phyloP scores from a whole-genome alignment of 2,888 invertebrate species.

The Pollenia labialis region DNA sequence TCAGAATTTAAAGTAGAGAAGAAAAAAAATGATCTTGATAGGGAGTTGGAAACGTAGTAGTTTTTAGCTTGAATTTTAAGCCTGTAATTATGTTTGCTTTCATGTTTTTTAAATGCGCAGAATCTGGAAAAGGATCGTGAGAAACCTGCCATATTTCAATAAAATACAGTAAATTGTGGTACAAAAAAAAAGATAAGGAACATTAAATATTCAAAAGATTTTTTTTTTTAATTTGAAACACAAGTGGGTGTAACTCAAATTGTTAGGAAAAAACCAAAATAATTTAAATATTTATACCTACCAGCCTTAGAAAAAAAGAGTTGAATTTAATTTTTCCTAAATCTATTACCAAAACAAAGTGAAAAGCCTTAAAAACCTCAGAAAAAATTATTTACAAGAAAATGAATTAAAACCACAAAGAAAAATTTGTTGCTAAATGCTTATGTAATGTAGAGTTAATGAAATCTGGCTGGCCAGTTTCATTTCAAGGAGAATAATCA shows the following conservation, averaged over 20 bases:
- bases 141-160: slow-evolving; percentile 68
- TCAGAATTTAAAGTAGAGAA: background rate
- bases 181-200: slow-evolving; percentile 33
- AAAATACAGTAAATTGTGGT: slow-evolving; percentile 49
- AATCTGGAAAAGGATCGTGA: slow-evolving; percentile 67
- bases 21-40: slow-evolving; percentile 60
- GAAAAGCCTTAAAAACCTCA: slow-evolving; percentile 26
- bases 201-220: background rate
- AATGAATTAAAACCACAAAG: slow-evolving; percentile 64
- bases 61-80: slow-evolving; percentile 62
- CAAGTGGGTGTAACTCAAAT: slow-evolving; percentile 61
- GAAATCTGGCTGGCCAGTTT: slow-evolving; percentile 37
- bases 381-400: slow-evolving; percentile 44
- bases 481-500: slow-evolving; percentile 6
- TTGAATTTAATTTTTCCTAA: slow-evolving; percentile 24
- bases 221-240: slow-evolving; percentile 50
- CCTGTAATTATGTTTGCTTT: slow-evolving; percentile 65
- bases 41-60: slow-evolving; percentile 59
- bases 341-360: slow-evolving; percentile 20
- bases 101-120: slow-evolving; percentile 14
- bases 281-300: slow-evolving; percentile 11
- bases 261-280: slow-evolving; percentile 13
- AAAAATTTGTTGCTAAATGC: slow-evolving; percentile 46
- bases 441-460: slow-evolving; percentile 49
- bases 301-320: slow-evolving; percentile 13